Percentiles rank a stretch among this genome's conserved stretches.
Conservation (phyloP, 2,113 vertebrate genomes). For the Scomber colias region DNA sequence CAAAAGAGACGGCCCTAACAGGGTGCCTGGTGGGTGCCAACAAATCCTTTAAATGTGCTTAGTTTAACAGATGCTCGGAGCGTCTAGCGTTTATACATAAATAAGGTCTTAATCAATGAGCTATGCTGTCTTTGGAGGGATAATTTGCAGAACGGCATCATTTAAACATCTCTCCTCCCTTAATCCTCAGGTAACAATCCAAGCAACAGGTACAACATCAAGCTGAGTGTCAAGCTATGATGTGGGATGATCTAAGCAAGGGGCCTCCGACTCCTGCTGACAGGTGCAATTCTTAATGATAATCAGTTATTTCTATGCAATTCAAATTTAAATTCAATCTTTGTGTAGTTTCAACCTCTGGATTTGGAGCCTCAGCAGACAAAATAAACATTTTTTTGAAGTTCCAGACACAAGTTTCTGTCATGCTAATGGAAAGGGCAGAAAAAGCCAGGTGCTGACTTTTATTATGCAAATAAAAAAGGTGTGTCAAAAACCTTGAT, state of each 20-base stretch:
- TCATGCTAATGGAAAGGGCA: too few relatives aligned
- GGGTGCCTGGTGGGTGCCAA: slow-evolving; percentile 40
- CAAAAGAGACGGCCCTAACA: slow-evolving; percentile 35
- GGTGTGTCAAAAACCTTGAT: too few relatives aligned
- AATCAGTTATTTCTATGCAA: not conserved
- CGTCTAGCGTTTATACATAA: slow-evolving; percentile 21
- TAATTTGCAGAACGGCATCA: slow-evolving; percentile 4
- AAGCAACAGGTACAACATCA: not conserved
- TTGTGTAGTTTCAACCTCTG: too few relatives aligned
- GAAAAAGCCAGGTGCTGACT: too few relatives aligned
- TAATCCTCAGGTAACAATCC: too few relatives aligned
- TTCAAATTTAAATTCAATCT: too few relatives aligned
- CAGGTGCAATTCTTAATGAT: not conserved
- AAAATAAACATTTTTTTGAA: too few relatives aligned
- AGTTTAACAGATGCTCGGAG: slow-evolving; percentile 42
- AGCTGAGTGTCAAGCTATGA: not conserved
- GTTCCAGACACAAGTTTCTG: too few relatives aligned
- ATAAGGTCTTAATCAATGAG: slow-evolving; percentile 35
- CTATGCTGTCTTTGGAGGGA: not conserved
- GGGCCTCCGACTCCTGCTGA: not conserved
- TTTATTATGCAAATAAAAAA: too few relatives aligned
- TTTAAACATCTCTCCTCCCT: not conserved
- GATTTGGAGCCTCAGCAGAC: too few relatives aligned
- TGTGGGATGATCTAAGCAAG: not conserved
- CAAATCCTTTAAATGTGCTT: slow-evolving; percentile 62